These are phyloP conservation scores for Brachyopa scutellaris DNA, from an alignment of 2,888 invertebrate genomes.

Conservation along the genomic window DNA sequence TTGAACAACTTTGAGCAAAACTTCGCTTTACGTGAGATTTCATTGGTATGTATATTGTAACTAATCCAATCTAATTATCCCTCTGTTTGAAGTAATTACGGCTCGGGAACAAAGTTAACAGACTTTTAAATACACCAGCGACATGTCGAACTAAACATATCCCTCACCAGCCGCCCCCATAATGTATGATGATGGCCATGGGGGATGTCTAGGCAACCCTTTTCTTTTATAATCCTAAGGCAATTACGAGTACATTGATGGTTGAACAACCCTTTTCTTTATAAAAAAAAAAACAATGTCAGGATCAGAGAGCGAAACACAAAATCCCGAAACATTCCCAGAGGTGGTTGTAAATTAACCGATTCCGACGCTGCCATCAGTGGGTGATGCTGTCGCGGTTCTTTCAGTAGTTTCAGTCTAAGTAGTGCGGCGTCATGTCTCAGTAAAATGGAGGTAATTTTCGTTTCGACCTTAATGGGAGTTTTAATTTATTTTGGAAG, in stretches of 20 bases:
- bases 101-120: conserved; percentile 7
- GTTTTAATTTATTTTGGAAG: conserved; percentile 22
- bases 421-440: background rate
- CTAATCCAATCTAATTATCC: conserved; percentile 17
- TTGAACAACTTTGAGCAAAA: background rate
- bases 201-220: conserved; percentile 3
- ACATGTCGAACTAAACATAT: conserved; percentile 2
- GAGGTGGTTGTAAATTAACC: conserved; percentile 16
- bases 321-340: conserved; percentile 2
- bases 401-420: background rate
- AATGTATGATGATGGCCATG: background rate
- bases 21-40: conserved; percentile 3
- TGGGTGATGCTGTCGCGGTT: background rate
- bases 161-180: background rate
- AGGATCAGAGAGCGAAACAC: background rate
- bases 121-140: conserved; percentile 22
- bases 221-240: background rate
- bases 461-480: background rate
- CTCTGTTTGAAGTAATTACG: conserved; percentile 18
- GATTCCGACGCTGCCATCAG: background rate
- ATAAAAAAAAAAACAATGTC: background rate
- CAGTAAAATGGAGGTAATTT: conserved; percentile 6
- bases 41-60: conserved; percentile 3
- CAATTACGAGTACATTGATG: background rate
- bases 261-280: background rate